phyloP scores from a whole-genome alignment of 2,113 vertebrate species.

The Emydura subglobosa region DNA sequence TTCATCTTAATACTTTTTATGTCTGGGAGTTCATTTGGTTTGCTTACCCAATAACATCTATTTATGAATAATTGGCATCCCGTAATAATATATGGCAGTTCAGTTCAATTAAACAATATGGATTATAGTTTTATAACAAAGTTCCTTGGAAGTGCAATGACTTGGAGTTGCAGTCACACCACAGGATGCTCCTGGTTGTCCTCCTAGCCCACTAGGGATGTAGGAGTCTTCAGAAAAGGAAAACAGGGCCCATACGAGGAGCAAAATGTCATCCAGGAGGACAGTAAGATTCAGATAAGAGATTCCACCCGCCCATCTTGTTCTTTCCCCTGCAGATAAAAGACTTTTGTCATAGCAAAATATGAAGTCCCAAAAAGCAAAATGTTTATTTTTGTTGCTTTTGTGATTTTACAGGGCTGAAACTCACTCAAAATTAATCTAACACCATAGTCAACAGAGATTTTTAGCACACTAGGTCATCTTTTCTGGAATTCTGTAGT shows the following conservation, averaged over 20 bases:
- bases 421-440: not conserved
- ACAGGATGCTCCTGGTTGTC: not conserved
- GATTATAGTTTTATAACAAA: not conserved
- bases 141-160: not conserved
- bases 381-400: not conserved
- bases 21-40: not conserved
- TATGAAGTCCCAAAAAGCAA: not conserved
- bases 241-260: not conserved
- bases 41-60: not conserved
- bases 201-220: not conserved
- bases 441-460: not conserved
- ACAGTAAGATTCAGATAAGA: not conserved
- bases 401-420: not conserved
- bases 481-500: not conserved
- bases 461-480: fast-evolving
- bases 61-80: not conserved
- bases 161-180: not conserved
- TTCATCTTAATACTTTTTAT: not conserved
- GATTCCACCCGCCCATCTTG: too few species aligned
- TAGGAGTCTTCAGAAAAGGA: not conserved
- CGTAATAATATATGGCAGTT: not conserved
- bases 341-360: not conserved
- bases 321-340: not conserved
- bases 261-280: not conserved
- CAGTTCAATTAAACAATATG: not conserved